Evolutionary conservation across 2,797 vertebrate species (phyloP), one percentile per base, ranked within the genome.

Genomic region (Microctenopoma stevenorrisi): DNA sequence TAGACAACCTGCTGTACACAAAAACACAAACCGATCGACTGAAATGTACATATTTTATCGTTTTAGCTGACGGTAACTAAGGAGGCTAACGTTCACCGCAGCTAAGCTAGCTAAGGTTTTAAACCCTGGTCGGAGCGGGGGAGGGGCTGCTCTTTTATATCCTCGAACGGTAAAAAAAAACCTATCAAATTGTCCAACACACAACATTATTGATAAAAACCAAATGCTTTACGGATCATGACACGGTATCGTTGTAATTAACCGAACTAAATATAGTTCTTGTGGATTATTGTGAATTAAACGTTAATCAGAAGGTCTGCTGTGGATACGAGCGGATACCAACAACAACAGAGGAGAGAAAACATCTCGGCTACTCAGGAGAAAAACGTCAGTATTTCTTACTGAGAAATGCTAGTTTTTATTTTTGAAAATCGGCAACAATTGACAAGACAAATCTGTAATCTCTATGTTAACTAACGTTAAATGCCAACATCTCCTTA

Each of bases 61-160:
- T 2, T 28, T 26, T 3, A 13, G 2, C 5, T 12, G 10, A 55
- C 2, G 13, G 6, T 42, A 49, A 22, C 40, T 12, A 43, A 55
- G 9, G 37, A 56, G 37, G 78, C 72, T 71, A 73, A 25, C 25
- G 33, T n/a, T 38, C 47, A 18, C 40, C 8, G 61, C 37, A 11
- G 61, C 70, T 52, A 46, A 68, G 72, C 72, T 25, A 25, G 16
- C 68, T 25, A 25, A 18, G 18, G 44, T 70, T 77, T 89, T 62
- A 88, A 88, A 88, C 68, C 85, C 81, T n/a, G n/a, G 1, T 16
- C 8, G 4, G 73, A 78, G 87, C 55, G 89, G 90, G 30, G 90
- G 88, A 86, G 85, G 89, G 89, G 87, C 49, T 62, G 73, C 0
- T 18, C 15, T 51, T 43, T 30, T 55, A 15, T 33, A 28, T 57